Conservation (phyloP, 2,888 invertebrate genomes). For the Creontiades dilutus region DNA sequence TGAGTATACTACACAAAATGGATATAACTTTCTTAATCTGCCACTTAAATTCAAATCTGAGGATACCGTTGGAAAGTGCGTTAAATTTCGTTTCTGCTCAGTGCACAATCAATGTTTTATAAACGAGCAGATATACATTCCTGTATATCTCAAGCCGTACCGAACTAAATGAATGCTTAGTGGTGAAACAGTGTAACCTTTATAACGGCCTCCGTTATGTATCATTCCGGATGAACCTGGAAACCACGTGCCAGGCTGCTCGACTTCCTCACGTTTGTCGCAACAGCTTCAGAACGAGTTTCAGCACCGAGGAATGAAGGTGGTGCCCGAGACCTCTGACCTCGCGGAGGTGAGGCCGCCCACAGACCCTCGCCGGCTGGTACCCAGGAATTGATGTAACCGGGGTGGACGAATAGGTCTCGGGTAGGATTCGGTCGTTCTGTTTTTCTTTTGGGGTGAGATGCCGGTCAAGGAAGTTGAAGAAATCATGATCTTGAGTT, state of each 20-base stretch:
- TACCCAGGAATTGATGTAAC: background rate
- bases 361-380: background rate
- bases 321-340: constrained; percentile 5
- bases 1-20: too few species aligned
- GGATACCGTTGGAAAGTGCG: too few species aligned
- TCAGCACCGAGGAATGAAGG: background rate
- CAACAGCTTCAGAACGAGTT: constrained; percentile 2
- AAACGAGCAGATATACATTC: too few species aligned
- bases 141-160: too few species aligned
- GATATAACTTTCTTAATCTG: too few species aligned
- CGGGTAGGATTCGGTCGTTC: background rate
- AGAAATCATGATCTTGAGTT: background rate
- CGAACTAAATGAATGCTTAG: too few species aligned
- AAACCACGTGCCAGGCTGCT: background rate
- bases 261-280: background rate
- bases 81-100: too few species aligned
- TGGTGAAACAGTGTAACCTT: too few species aligned
- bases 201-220: too few species aligned
- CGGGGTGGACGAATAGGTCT: background rate
- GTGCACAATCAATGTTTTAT: too few species aligned
- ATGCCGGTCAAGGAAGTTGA: background rate
- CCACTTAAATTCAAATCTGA: too few species aligned
- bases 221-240: background rate
- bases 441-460: background rate
- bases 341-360: background rate